A percentile compares a stretch with the other conserved stretches of the same genome.
Evolutionary conservation across 1,140 invertebrate genomes (phyloP).

Genomic region (Drosophila athabasca): DNA sequence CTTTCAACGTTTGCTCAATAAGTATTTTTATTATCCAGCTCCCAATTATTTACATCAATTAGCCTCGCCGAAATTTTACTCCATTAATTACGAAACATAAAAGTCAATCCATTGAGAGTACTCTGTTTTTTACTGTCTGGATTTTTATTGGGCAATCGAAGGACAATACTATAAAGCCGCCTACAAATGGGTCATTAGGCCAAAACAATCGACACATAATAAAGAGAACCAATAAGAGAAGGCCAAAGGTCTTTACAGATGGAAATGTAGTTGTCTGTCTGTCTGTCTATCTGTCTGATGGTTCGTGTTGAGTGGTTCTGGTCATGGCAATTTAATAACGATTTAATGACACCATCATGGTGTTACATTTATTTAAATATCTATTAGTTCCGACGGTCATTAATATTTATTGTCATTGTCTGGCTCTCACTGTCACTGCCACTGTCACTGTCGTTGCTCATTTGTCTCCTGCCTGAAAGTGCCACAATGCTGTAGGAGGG

Average conservation of each 20-base stretch:
- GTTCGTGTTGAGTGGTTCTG: conserved; percentile 19
- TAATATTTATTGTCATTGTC: conserved; percentile 48
- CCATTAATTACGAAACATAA: neutral
- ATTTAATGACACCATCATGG: conserved; percentile 47
- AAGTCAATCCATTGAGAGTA: neutral
- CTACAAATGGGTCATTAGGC: conserved; percentile 53
- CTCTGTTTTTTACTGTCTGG: neutral
- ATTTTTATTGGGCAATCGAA: conserved; percentile 9
- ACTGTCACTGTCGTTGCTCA: conserved; percentile 24
- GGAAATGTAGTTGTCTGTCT: neutral
- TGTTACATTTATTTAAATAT: conserved; percentile 48
- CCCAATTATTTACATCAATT: no score
- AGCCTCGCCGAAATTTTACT: no score
- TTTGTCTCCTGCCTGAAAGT: conserved; percentile 14
- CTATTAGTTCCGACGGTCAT: conserved; percentile 37
- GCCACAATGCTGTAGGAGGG: neutral
- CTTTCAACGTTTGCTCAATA: no score
- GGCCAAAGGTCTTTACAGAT: conserved; percentile 11
- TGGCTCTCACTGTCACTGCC: conserved; percentile 1
- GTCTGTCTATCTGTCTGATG: no score
- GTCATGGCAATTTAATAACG: conserved; percentile 63
- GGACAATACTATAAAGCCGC: conserved; percentile 23
- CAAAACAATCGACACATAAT: conserved; percentile 41
- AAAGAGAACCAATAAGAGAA: conserved; percentile 47
- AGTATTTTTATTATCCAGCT: no score